Base-by-base conservation (phyloP, 2,888 invertebrate genomes). In the Synanthedon tipuliformis region DNA sequence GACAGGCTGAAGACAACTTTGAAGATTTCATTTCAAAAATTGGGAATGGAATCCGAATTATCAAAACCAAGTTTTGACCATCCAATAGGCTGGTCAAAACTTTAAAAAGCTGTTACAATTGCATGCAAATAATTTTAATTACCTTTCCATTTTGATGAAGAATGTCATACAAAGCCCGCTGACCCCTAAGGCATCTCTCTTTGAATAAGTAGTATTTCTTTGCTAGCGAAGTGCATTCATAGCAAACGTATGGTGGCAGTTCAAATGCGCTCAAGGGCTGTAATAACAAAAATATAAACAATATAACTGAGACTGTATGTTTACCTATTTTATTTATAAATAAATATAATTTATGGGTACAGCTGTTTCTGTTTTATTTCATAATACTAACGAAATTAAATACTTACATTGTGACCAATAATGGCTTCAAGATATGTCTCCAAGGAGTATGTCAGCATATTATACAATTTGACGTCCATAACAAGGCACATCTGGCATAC, bases 401-500 rank as follows among this genome's bases (percentile, higher is more conserved):
- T 15, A 54, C 83, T 79, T 65, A 81, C 83, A 61, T 74, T 74
- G 45, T 64, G 67, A 54, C 81, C 80, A 59, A 72, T 65, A 52
- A 80, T 63, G 41, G 69, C 57, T 56, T 75, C 69, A 60, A 75
- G 81, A 63, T 78, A 78, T 12, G 63, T 66, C 59, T 72, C 69
- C 55, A 81, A 59, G 1, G 81, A 79, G 52, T 71, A 69, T 7
- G 60, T 60, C 27, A 66, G 65, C 40, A 85, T 56, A 58, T 79
- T 63, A 50, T 68, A 64, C 77, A 86, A 73, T 54, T 70, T 78
- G 5, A 77, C 79, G 56, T 77, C 71, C 57, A 63, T 73, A 40
- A 68, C 60, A 4, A 87, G 71, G 57, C 86, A 87, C 57, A 85
- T 71, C 53, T 82, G 71, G 57, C 86, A 87, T n/a, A 78, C 77